Percentiles rank a stretch among this genome's conserved stretches.
Evolutionary conservation across 2,113 vertebrate species (phyloP).

Genomic region (Cnemophilus loriae): DNA sequence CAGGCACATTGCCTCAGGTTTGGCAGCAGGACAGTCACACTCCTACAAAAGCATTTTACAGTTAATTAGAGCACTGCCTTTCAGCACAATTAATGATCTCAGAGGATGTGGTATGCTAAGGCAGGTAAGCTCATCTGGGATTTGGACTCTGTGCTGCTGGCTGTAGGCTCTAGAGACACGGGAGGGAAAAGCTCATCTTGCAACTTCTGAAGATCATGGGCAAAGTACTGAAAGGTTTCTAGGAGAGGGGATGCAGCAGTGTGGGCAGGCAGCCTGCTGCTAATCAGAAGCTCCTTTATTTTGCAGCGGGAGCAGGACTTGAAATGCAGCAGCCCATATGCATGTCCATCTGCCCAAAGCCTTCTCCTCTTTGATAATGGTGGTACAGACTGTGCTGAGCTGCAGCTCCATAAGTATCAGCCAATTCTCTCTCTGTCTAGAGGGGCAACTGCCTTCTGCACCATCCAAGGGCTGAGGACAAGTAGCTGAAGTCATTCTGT

Average conservation of each 20-base stretch:
- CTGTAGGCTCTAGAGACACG: not conserved
- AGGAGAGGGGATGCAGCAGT: not conserved
- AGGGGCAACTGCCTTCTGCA: not conserved
- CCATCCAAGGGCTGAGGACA: not conserved
- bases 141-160: not conserved
- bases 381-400: constrained; percentile 12
- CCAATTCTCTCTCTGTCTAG: not conserved
- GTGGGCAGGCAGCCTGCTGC: not conserved
- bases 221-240: not conserved
- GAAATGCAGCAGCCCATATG: not conserved
- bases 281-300: not conserved
- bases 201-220: not conserved
- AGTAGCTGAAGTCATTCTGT: not conserved
- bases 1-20: not conserved
- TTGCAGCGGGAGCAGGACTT: not conserved
- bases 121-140: not conserved
- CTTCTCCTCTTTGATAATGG: not conserved
- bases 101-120: not conserved
- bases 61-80: not conserved
- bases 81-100: not conserved
- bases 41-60: not conserved
- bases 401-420: not conserved
- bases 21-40: not conserved
- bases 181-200: not conserved
- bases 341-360: not conserved